A percentile compares a stretch with the other conserved stretches of the same genome.
Evolutionary conservation across 1,140 invertebrate species (phyloP).

Genomic region (Paralvinella palmiformis): DNA sequence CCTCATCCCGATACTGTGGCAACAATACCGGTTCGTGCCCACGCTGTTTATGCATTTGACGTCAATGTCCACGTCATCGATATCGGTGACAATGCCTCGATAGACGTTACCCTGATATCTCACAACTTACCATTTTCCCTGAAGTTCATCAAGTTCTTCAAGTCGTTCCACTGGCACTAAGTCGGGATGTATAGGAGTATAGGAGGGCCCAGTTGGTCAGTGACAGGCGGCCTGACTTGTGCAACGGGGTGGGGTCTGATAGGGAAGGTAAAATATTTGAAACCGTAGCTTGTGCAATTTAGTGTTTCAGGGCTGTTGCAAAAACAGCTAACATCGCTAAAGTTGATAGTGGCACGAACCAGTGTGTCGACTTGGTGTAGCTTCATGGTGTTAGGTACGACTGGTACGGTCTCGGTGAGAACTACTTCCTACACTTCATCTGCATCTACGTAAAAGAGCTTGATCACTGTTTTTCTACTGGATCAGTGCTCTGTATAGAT

Average conservation of each 20-base stretch:
- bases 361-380: background rate
- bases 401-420: background rate
- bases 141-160: background rate
- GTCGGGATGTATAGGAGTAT: background rate
- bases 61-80: background rate
- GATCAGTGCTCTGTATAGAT: constrained; percentile 5
- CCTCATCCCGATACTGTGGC: constrained; percentile 3
- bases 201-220: background rate
- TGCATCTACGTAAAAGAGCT: background rate
- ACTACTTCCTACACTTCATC: background rate
- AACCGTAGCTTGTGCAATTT: background rate
- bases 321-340: background rate
- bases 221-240: background rate
- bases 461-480: background rate
- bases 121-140: constrained; percentile 4
- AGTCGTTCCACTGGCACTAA: constrained; percentile 4
- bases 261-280: background rate
- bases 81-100: constrained; percentile 1
- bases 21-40: constrained; percentile 2
- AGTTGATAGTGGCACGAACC: background rate
- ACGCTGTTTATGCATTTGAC: constrained; percentile 8
- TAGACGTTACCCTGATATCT: background rate
- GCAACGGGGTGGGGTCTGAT: constrained; percentile 1
- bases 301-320: background rate
- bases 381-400: background rate